Percentiles rank a stretch among this genome's conserved stretches.
Evolutionary conservation across 1,140 invertebrate genomes (phyloP).

Genomic region (Anastrepha obliqua): DNA sequence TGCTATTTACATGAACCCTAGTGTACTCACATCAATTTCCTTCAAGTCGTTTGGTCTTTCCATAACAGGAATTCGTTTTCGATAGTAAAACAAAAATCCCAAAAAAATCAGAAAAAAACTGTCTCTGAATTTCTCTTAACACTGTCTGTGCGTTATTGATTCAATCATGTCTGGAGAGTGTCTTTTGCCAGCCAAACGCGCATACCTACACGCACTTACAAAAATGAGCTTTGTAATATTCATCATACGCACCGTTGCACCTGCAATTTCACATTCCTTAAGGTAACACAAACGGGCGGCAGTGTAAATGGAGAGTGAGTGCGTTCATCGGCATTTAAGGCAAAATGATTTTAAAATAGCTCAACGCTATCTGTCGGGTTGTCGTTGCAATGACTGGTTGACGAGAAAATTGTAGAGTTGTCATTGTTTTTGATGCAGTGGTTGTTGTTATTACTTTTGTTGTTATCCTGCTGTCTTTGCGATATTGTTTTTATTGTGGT

Average conservation of each 20-base stretch:
- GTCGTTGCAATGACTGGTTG: neutral
- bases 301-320: neutral
- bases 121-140: too few relatives aligned
- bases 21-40: too few relatives aligned
- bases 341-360: neutral
- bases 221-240: slow-evolving; percentile 19
- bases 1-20: too few relatives aligned
- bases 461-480: neutral
- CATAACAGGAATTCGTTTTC: too few relatives aligned
- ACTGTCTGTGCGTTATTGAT: neutral
- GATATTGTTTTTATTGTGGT: neutral
- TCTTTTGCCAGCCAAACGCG: neutral
- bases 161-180: neutral
- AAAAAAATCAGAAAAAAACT: too few relatives aligned
- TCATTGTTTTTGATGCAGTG: neutral
- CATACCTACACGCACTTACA: neutral
- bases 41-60: too few relatives aligned
- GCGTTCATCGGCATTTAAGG: slow-evolving; percentile 3
- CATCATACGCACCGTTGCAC: slow-evolving; percentile 36
- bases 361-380: neutral
- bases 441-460: neutral
- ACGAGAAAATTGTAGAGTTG: slow-evolving; percentile 34
- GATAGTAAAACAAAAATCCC: too few relatives aligned
- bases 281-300: neutral
- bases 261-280: slow-evolving; percentile 25